Conservation (phyloP, 2,113 vertebrate genomes). For the Microtus montanus region DNA sequence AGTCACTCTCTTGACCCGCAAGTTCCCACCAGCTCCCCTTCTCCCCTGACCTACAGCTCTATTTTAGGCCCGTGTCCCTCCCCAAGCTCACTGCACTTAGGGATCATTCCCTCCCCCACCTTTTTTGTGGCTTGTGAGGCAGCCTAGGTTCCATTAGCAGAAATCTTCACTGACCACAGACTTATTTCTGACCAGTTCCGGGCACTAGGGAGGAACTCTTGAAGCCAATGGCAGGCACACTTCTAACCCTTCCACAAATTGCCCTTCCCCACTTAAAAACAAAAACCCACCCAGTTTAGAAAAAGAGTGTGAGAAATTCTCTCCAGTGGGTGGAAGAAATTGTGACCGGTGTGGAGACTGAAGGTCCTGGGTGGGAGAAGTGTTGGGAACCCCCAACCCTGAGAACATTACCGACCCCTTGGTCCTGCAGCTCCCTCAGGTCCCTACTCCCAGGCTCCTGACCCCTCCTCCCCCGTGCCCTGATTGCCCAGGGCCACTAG, state of each 20-base stretch:
- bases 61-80: neutral
- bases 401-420: neutral
- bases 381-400: neutral
- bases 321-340: neutral
- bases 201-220: conserved; percentile 31
- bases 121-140: conserved; percentile 71
- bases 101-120: neutral
- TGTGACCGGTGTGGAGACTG: neutral
- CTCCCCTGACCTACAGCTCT: neutral
- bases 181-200: conserved; percentile 71
- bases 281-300: neutral
- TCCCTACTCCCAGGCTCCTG: neutral
- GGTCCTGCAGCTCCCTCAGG: neutral
- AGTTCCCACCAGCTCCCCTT: neutral
- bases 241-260: neutral
- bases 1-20: neutral
- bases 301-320: conserved; percentile 45
- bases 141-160: conserved; percentile 78
- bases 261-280: neutral
- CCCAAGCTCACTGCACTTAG: neutral
- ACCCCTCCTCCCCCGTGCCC: neutral
- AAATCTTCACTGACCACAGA: conserved; percentile 68
- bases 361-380: neutral
- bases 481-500: conserved; percentile 67
- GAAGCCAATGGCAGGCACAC: conserved; percentile 33